Percentiles rank a stretch among this genome's conserved stretches.
phyloP scores from a whole-genome alignment of 2,113 vertebrate species.

The Perca fluviatilis region DNA sequence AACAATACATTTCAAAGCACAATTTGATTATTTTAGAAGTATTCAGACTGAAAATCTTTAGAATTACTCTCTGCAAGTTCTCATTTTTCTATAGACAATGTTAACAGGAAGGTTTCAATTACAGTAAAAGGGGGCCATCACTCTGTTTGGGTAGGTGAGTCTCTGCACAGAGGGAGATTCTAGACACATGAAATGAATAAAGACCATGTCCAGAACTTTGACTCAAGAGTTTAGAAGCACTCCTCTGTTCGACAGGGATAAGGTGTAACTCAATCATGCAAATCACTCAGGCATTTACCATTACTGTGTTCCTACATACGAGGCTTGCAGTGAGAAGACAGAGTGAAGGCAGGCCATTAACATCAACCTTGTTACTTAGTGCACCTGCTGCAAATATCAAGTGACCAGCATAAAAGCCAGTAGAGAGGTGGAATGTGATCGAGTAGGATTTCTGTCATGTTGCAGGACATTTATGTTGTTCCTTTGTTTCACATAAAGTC shows the following conservation, averaged over 20 bases:
- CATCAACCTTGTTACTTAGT: conserved; percentile 58
- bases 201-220: conserved; percentile 35
- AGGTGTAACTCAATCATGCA: conserved; percentile 64
- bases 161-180: conserved; percentile 28
- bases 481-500: background rate
- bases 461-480: conserved; percentile 21
- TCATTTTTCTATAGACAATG: conserved; percentile 6
- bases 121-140: conserved; percentile 25
- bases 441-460: conserved; percentile 6
- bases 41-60: background rate
- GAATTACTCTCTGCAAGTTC: background rate
- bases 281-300: conserved; percentile 51
- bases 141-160: conserved; percentile 4
- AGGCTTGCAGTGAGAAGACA: conserved; percentile 39
- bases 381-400: conserved; percentile 63
- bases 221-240: conserved; percentile 35
- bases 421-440: conserved; percentile 48
- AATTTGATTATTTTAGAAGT: background rate
- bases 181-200: conserved; percentile 46
- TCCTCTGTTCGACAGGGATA: conserved; percentile 54
- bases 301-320: conserved; percentile 60
- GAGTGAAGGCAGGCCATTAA: conserved; percentile 53
- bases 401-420: conserved; percentile 54
- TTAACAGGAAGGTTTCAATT: conserved; percentile 23
- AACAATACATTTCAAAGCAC: background rate